Conservation (phyloP, 2,113 vertebrate genomes). For the Rhea americana region DNA sequence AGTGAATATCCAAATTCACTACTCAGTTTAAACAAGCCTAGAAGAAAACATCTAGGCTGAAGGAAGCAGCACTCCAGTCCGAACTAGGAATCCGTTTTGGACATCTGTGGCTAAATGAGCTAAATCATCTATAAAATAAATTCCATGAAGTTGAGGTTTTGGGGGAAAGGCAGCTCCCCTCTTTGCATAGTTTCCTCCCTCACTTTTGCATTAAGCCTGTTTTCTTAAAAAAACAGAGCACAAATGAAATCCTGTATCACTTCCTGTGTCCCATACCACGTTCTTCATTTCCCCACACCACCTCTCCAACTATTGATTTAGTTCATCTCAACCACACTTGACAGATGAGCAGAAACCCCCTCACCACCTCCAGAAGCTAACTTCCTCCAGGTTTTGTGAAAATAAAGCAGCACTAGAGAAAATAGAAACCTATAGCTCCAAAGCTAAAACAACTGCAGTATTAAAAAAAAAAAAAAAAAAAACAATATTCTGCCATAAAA, state of each 20-base stretch:
- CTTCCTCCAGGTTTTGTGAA: not conserved
- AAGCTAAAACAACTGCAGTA: not conserved
- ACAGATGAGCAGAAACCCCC: not conserved
- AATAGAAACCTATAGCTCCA: fast-evolving
- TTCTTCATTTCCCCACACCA: not conserved
- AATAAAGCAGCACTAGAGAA: not conserved
- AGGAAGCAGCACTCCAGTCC: not conserved
- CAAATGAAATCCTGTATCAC: fast-evolving
- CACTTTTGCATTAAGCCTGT: not conserved
- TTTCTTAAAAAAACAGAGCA: not conserved
- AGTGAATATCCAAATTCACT: not conserved
- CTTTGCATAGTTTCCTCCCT: not conserved
- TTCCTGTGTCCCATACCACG: not conserved
- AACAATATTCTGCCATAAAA: not conserved
- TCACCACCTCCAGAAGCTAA: not conserved
- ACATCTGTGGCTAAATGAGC: not conserved
- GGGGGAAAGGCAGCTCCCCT: not conserved
- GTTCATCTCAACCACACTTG: not conserved
- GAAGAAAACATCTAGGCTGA: not conserved
- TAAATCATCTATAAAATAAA: not conserved
- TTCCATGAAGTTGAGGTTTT: not conserved
- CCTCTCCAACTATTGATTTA: not conserved
- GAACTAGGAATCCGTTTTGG: fast-evolving
- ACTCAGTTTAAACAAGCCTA: not conserved
- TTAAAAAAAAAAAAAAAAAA: not conserved